Conservation (phyloP, 2,888 invertebrate genomes). For the Iselma pallidipennis region DNA sequence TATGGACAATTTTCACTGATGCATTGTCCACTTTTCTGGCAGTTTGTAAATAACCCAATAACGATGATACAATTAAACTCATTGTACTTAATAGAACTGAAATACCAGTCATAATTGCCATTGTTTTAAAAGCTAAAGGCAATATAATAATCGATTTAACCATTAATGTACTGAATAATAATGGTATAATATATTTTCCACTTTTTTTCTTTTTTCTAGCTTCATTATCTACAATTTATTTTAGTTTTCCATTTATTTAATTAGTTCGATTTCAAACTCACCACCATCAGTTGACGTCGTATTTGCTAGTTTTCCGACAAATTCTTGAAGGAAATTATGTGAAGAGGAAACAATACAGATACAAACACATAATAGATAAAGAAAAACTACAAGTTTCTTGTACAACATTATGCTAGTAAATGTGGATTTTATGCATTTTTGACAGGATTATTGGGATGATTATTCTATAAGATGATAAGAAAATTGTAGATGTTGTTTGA, state of each 20-base stretch:
- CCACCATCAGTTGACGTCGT: neutral
- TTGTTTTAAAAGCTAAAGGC: slow-evolving; percentile 68
- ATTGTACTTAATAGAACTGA: slow-evolving; percentile 59
- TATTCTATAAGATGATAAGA: neutral
- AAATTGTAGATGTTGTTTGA: neutral
- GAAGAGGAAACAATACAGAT: neutral
- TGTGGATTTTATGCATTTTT: neutral
- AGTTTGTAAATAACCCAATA: slow-evolving; percentile 64
- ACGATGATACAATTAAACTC: slow-evolving; percentile 64
- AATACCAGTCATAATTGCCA: slow-evolving; percentile 69
- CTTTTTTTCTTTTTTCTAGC: slow-evolving; percentile 38
- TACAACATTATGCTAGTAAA: neutral
- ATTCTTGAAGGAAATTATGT: neutral
- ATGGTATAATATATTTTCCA: slow-evolving; percentile 63
- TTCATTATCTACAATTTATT: slow-evolving; percentile 20
- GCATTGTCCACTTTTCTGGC: slow-evolving; percentile 41
- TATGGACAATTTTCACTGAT: slow-evolving; percentile 51
- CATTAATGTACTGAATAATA: slow-evolving; percentile 66
- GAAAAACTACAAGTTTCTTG: neutral
- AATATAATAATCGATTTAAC: slow-evolving; percentile 68
- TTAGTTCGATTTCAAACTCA: no score
- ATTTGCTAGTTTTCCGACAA: neutral
- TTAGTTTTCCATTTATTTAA: neutral
- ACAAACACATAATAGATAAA: neutral
- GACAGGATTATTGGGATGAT: neutral